phyloP scores from a whole-genome alignment of 2,888 invertebrate genomes.

The Rhaphigaster nebulosa region DNA sequence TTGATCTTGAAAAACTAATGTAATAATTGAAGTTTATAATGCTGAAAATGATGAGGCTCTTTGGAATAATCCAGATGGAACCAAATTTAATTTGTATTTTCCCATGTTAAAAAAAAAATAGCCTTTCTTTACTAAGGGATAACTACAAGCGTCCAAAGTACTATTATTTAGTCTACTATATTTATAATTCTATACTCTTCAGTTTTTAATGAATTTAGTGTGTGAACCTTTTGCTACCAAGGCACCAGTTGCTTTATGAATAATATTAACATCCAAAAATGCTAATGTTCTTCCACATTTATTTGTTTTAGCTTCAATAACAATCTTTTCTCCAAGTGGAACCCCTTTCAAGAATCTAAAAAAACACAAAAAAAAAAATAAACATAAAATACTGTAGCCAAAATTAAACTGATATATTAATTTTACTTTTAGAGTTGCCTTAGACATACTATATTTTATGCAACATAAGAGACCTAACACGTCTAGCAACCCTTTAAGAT shows the following conservation, averaged over 20 bases:
- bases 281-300: constrained; percentile 85
- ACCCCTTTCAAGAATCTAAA: constrained; percentile 84
- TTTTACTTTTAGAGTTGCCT: not conserved
- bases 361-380: constrained; percentile 65
- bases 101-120: not conserved
- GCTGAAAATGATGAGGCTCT: not conserved
- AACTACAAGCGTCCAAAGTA: not conserved
- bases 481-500: no score
- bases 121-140: not conserved
- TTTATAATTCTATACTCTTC: not conserved
- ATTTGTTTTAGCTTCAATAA: constrained; percentile 83
- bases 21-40: not conserved
- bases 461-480: no score
- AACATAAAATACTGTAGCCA: not conserved
- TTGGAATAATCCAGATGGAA: not conserved
- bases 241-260: constrained; percentile 79
- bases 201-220: constrained; percentile 76
- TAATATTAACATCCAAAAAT: constrained; percentile 84
- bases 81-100: not conserved
- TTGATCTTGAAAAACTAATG: not conserved
- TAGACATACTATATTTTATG: not conserved
- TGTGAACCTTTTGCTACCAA: constrained; percentile 87
- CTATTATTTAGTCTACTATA: not conserved
- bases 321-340: constrained; percentile 81
- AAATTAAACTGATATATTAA: not conserved